These are phyloP conservation scores for honey bee (Apis mellifera) DNA, from an alignment of 1,140 invertebrate genomes.

Conservation along the genomic window Amel_HAv3.1 CM009941.2:7653501-7654000, in stretches of 20 bases:
- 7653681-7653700: slow-evolving; percentile 13
- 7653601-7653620: not conserved
- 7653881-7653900: not conserved
- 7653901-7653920: not conserved
- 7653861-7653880: not conserved
- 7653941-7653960: slow-evolving; percentile 58
- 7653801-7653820: too few relatives aligned
- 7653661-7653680: slow-evolving; percentile 32
- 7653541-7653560: slow-evolving; percentile 67
- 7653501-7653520: slow-evolving; percentile 54
- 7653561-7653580: slow-evolving; percentile 46
- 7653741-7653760: too few relatives aligned
- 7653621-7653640: slow-evolving; percentile 8
- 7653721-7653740: too few relatives aligned
- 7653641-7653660: slow-evolving; percentile 28
- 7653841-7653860: too few relatives aligned
- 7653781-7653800: too few relatives aligned
- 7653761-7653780: too few relatives aligned
- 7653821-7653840: too few relatives aligned
- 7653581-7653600: slow-evolving; percentile 6
- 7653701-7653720: slow-evolving; percentile 24
- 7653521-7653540: slow-evolving; percentile 62
- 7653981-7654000: slow-evolving; percentile 35
- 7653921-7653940: not conserved
- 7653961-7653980: slow-evolving; percentile 64